phyloP scores from a whole-genome alignment of 92 coral and sea anemone species.

The Siderastrea radians region DNA sequence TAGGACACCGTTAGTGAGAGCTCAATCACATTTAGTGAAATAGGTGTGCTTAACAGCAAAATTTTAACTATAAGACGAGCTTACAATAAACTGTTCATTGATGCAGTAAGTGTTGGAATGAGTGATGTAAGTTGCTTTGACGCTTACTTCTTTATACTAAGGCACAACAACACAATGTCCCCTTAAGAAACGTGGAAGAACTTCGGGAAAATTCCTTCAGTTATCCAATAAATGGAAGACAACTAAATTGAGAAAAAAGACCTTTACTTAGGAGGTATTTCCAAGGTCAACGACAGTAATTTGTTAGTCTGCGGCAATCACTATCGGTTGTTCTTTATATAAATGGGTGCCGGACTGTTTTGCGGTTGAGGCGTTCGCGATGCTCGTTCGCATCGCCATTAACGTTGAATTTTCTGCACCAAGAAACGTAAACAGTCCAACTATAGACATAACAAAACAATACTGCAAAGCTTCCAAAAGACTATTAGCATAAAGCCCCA shows the following conservation, averaged over 20 bases:
- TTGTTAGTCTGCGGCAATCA: conserved; percentile 28
- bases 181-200: neutral
- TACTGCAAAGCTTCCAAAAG: conserved; percentile 31
- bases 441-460: conserved; percentile 74
- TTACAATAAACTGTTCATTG: neutral
- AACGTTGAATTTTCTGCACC: conserved; percentile 38
- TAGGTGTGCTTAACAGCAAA: neutral
- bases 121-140: conserved; percentile 1
- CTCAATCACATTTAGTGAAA: neutral
- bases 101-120: neutral
- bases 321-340: conserved; percentile 1
- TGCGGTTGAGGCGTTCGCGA: conserved; percentile 42
- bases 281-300: conserved; percentile 28
- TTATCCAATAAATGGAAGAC: neutral
- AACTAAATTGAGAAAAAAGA: neutral
- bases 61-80: neutral
- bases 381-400: conserved; percentile 39
- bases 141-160: neutral
- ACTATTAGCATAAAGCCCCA: conserved; percentile 54
- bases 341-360: conserved; percentile 12
- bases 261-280: conserved; percentile 14
- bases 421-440: conserved; percentile 65
- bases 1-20: neutral
- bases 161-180: neutral
- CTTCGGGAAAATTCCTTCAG: conserved; percentile 8